Evolutionary conservation across 2,888 invertebrate genomes (phyloP).

Genomic region (Odontomyia ornata): DNA sequence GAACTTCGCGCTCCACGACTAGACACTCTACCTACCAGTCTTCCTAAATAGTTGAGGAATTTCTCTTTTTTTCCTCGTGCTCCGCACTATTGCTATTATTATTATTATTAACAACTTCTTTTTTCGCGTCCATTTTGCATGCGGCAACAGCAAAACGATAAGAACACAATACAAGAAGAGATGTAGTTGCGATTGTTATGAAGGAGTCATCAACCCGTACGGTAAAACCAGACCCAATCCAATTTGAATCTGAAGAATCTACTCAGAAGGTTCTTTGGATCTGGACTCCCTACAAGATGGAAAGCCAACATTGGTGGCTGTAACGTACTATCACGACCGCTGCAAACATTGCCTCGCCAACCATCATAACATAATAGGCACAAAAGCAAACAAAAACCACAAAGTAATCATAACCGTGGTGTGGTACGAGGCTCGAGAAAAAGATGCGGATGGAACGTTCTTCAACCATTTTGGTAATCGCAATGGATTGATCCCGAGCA

Average conservation of each 20-base stretch:
- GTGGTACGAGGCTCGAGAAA: neutral
- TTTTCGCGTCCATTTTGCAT: neutral
- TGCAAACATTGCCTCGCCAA: slow-evolving; percentile 24
- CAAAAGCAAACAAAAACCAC: slow-evolving; percentile 42
- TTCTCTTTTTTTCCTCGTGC: neutral
- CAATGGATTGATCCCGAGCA: slow-evolving; percentile 2
- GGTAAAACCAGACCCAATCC: slow-evolving; percentile 2
- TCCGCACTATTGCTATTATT: neutral
- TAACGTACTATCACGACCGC: neutral
- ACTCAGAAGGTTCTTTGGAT: neutral
- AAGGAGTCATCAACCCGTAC: slow-evolving; percentile 38
- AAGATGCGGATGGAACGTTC: neutral
- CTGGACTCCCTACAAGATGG: neutral
- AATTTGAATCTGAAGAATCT: neutral
- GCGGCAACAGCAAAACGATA: slow-evolving; percentile 28
- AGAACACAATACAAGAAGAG: neutral
- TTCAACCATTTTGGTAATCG: slow-evolving; percentile 26
- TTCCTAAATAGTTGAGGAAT: too few relatives aligned
- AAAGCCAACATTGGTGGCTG: neutral
- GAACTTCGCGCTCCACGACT: neutral
- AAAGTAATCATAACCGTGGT: slow-evolving; percentile 39
- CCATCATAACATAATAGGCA: slow-evolving; percentile 30
- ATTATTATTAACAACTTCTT: neutral
- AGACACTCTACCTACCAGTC: too few relatives aligned
- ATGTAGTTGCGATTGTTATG: slow-evolving; percentile 19